Evolutionary conservation across 2,113 vertebrate genomes (phyloP), one percentile per base, ranked within the genome.

Genomic region (Polypterus senegalus): DNA sequence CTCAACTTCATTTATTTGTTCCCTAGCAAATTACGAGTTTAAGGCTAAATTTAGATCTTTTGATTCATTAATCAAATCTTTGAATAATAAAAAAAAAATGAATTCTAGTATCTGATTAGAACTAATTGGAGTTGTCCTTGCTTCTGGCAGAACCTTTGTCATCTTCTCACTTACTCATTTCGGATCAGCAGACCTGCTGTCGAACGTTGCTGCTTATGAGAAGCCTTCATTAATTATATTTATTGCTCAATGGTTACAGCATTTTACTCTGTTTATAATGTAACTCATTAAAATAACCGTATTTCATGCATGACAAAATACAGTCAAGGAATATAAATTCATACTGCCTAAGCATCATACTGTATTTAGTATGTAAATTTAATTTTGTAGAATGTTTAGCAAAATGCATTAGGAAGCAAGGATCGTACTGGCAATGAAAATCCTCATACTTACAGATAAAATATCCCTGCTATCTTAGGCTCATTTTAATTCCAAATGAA

Each of bases 341-440:
- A 7, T 52, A 52, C 60, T 9, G 60, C 43, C 4, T 49, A 9
- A 54, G 49, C 60, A 51, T 54, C 52, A 54, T 27, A 57, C 54
- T n/a, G 59, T 61, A 51, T 65, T 62, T 66, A 54, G 46, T 48
- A 66, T 62, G 61, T 59, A 66, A 66, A 66, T 66, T 66, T 43
- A 62, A 62, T 66, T 53, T 62, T 58, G 56, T 62, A 56, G 59
- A 49, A 54, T 7, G 10, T 62, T 63, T 48, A 59, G 49, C 57
- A 47, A 57, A 54, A 48, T 61, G 11, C 49, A 10, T 54, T 9
- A 49, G 11, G 47, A 48, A 54, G 46, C 10, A 47, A 58, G 57
- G 63, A n/a, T 48, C 9, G 57, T 54, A 65, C 47, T 51, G 59
- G 57, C 27, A 57, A 48, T 44, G 54, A 47, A 61, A 44, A 54